Conservation (phyloP, 2,113 vertebrate genomes). For the Sus scrofa region T2T-Sscrofa CM000830.6:88062501-88063000, state of each 20-base stretch:
- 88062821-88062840: background rate
- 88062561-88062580: constrained; percentile 12
- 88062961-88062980: background rate
- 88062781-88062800: background rate
- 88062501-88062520: background rate
- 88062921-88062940: background rate
- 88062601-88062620: background rate
- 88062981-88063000: no score
- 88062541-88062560: background rate
- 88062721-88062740: background rate
- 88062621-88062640: background rate
- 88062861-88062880: background rate
- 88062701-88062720: background rate
- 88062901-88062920: background rate
- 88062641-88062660: background rate
- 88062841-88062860: background rate
- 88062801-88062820: constrained; percentile 14
- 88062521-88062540: background rate
- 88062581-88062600: background rate
- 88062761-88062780: background rate
- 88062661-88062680: background rate
- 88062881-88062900: background rate
- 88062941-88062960: constrained; percentile 15
- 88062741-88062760: background rate
- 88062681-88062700: background rate